Base-by-base conservation (phyloP, 2,888 invertebrate genomes). In the Chloroclystis v-ata region DNA sequence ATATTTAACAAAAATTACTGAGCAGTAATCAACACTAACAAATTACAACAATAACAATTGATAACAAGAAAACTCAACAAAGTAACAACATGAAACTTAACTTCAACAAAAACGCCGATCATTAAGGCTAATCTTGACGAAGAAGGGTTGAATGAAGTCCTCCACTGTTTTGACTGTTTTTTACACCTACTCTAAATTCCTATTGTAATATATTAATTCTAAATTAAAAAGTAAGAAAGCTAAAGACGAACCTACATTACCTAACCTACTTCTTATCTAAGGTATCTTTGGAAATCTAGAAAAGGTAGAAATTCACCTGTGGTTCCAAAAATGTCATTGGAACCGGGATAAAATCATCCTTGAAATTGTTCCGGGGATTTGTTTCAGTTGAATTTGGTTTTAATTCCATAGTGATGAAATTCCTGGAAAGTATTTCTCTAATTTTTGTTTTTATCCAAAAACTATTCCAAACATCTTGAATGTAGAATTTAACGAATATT, bases 51-150 rank as follows among this genome's bases (percentile, higher is more conserved):
- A 59, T 60, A 72, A 68, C 69, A 54, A 47, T 53, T 58, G 46
- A 55, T 4, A 60, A 60, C 63, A 73, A 73, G 62, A 61, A 57
- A 63, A 51, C 44, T 52, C 47, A 75, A 75, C 68, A 61, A 63
- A 61, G 63, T 11, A 56, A 57, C 57, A 59, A 65, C 64, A 12
- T 63, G 63, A 69, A 78, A 76, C 72, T 65, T 61, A 61, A 69
- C 64, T 60, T 67, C 60, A 68, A 75, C 68, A 68, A 77, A 76
- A 80, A 78, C 67, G 78, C 85, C 85, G 84, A 78, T 70, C 82
- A 86, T 87, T 86, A 85, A 87, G 87, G 82, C 81, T 66, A 63
- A 72, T 60, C 59, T 45, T 43, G 61, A 60, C 56, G 52, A 57
- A 56, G 51, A 32, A n/a, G n/a, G 33, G 56, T 58, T 58, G 61